A percentile compares a stretch with the other conserved stretches of the same genome.
Conservation (phyloP, 1,140 invertebrate species). For the Ylistrum balloti region DNA sequence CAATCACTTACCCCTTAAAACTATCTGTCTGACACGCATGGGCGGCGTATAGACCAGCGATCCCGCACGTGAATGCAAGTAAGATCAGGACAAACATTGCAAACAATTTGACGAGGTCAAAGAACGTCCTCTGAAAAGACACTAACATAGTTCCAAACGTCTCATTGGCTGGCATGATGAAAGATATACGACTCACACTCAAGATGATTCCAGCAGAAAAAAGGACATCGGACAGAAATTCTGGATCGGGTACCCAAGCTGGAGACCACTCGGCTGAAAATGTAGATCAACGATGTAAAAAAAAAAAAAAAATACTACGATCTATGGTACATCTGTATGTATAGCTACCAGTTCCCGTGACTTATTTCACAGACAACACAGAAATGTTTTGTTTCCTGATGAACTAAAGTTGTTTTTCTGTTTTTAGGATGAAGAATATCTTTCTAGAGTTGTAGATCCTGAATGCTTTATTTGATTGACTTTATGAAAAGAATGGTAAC, state of each 20-base stretch:
- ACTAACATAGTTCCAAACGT: constrained; percentile 75
- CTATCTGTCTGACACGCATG: constrained; percentile 65
- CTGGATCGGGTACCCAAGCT: constrained; percentile 71
- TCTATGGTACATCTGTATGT: too few species aligned
- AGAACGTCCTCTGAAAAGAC: constrained; percentile 69
- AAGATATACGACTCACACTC: constrained; percentile 71
- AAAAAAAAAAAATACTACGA: too few species aligned
- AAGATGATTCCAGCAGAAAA: constrained; percentile 73
- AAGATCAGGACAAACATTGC: constrained; percentile 73
- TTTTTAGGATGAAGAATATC: too few species aligned
- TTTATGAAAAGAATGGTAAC: too few species aligned
- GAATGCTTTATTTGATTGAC: too few species aligned
- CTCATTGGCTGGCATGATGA: constrained; percentile 76
- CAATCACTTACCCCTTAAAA: constrained; percentile 65
- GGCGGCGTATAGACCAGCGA: constrained; percentile 70
- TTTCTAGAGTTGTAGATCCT: too few species aligned
- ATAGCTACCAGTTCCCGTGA: too few species aligned
- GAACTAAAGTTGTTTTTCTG: too few species aligned
- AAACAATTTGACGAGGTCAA: constrained; percentile 68
- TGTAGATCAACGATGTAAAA: too few species aligned
- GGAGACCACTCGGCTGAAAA: constrained; percentile 69
- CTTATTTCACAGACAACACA: too few species aligned
- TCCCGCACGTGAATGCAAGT: constrained; percentile 72
- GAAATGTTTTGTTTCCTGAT: too few species aligned
- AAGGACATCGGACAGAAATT: constrained; percentile 70